phyloP scores from a whole-genome alignment of 2,113 vertebrate species.

The Periophthalmus modestus region DNA sequence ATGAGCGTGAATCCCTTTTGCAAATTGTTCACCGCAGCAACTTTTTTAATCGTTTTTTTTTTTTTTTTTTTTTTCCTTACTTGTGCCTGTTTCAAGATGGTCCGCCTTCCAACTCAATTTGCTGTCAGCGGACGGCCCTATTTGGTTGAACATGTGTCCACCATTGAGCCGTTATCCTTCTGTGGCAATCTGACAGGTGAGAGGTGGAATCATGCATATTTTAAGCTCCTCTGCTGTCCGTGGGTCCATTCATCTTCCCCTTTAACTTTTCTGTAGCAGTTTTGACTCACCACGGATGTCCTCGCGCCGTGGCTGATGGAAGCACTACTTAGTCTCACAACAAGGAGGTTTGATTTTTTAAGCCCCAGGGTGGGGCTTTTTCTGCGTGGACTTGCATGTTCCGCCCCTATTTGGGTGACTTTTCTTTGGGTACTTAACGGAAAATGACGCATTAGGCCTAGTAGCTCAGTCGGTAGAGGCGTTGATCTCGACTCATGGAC shows the following conservation, averaged over 20 bases:
- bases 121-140: constrained; percentile 59
- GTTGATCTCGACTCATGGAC: too few species aligned
- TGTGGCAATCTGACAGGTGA: constrained; percentile 50
- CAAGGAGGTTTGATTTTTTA: not conserved
- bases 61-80: constrained; percentile 24
- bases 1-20: constrained; percentile 28
- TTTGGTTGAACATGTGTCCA: constrained; percentile 72
- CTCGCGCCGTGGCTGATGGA: not conserved
- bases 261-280: constrained; percentile 24
- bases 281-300: not conserved
- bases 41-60: constrained; percentile 22
- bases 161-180: constrained; percentile 60
- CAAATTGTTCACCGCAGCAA: constrained; percentile 10
- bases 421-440: not conserved
- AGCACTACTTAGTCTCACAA: not conserved
- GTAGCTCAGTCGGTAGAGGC: too few species aligned
- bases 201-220: constrained; percentile 54
- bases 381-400: not conserved
- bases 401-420: not conserved
- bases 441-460: too few species aligned
- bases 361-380: not conserved
- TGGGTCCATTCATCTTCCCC: constrained; percentile 41
- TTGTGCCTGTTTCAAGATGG: constrained; percentile 61
- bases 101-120: constrained; percentile 70
- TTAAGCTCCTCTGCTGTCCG: constrained; percentile 41